Conservation (phyloP, 1,140 invertebrate genomes). For the Bursaphelenchus mucronatus region DNA sequence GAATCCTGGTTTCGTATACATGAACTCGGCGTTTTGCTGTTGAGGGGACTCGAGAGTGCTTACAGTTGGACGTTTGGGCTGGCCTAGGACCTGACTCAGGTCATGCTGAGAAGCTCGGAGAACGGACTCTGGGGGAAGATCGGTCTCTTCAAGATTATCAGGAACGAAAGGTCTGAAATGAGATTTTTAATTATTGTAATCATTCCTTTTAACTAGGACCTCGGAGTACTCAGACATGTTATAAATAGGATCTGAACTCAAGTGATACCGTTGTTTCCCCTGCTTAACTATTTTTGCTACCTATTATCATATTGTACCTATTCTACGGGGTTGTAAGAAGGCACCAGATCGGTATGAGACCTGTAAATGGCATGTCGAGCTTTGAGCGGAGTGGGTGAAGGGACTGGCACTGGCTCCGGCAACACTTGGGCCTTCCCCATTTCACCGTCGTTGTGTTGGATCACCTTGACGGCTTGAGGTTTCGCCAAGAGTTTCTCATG, state of each 20-base stretch:
- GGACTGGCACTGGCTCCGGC: constrained; percentile 25
- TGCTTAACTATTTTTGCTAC: neutral
- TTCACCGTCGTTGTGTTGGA: constrained; percentile 43
- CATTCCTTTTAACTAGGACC: neutral
- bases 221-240: neutral
- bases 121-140: constrained; percentile 37
- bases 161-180: constrained; percentile 53
- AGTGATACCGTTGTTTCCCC: neutral
- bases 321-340: constrained; percentile 59
- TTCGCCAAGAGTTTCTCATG: constrained; percentile 44
- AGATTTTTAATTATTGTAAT: neutral
- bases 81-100: constrained; percentile 35
- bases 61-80: constrained; percentile 27
- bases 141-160: constrained; percentile 48
- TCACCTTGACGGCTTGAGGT: constrained; percentile 45
- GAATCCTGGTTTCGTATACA: constrained; percentile 54
- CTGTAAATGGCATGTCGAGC: constrained; percentile 59
- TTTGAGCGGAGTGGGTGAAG: constrained; percentile 38
- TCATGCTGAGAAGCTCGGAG: constrained; percentile 44
- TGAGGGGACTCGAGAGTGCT: constrained; percentile 46
- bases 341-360: constrained; percentile 51
- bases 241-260: neutral
- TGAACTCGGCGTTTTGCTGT: constrained; percentile 46
- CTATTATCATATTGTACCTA: constrained; percentile 13
- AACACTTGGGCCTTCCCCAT: constrained; percentile 39